These are phyloP conservation scores for Athetis lepigone DNA, from an alignment of 2,888 invertebrate genomes.

Conservation along the genomic window DNA sequence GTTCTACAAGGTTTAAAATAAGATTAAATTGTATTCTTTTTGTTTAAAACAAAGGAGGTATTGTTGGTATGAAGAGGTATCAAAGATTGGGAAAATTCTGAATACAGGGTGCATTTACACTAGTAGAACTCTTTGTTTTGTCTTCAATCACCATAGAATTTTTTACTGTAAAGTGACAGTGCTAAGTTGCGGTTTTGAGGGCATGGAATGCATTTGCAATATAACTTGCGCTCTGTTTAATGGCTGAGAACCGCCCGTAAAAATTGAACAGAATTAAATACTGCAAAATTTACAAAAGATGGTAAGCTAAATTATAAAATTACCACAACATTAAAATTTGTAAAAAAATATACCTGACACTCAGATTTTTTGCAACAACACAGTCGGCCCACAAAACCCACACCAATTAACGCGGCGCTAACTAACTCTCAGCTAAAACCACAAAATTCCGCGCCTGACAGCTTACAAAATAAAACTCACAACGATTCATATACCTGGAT, in stretches of 20 bases:
- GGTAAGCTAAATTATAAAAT: background rate
- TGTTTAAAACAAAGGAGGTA: background rate
- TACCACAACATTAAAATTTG: no score
- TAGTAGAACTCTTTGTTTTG: no score
- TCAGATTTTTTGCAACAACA: background rate
- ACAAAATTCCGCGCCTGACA: conserved; percentile 25
- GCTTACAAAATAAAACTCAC: conserved; percentile 34
- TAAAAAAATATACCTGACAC: background rate
- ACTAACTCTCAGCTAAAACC: conserved; percentile 24
- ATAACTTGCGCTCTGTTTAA: no score
- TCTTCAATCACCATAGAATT: no score
- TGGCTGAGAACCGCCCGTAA: no score
- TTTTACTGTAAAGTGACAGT: no score
- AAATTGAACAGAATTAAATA: no score
- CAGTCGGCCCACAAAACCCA: background rate
- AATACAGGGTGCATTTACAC: no score
- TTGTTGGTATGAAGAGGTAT: background rate
- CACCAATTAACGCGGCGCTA: conserved; percentile 2
- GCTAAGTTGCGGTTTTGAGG: no score
- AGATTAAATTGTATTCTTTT: background rate
- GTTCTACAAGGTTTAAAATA: conserved; percentile 38
- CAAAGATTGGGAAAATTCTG: no score
- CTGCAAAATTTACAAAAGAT: background rate
- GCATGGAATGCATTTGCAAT: no score
- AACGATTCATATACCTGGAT: conserved; percentile 47